These are phyloP conservation scores for Enhydra lutris DNA, from an alignment of 2,113 vertebrate genomes.

Conservation along the genomic window DNA sequence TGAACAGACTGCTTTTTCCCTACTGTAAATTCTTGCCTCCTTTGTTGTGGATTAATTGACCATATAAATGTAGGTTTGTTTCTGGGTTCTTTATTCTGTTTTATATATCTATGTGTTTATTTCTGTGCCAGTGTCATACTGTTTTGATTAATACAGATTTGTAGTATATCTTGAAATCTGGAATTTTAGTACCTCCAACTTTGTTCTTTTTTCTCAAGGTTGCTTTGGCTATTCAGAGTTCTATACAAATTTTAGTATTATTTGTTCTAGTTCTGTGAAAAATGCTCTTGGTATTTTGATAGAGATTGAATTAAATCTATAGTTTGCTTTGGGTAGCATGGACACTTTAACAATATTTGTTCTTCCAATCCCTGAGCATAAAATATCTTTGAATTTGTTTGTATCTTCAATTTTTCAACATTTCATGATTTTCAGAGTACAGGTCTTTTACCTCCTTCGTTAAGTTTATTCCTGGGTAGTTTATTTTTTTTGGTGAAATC, in stretches of 20 bases:
- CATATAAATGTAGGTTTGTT: not conserved
- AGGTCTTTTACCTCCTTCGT: not conserved
- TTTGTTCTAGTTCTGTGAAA: not conserved
- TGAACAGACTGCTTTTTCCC: not conserved
- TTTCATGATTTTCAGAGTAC: not conserved
- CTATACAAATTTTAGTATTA: not conserved
- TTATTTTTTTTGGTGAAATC: not conserved
- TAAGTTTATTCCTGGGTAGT: not conserved
- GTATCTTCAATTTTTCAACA: not conserved
- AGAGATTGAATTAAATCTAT: not conserved
- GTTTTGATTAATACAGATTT: not conserved
- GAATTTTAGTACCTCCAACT: not conserved
- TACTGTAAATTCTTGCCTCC: not conserved
- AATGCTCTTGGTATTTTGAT: not conserved
- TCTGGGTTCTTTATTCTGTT: not conserved
- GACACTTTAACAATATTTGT: not conserved
- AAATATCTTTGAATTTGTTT: not conserved
- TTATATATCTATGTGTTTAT: not conserved
- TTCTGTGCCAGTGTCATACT: not conserved
- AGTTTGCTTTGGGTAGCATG: not conserved
- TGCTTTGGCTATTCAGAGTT: not conserved
- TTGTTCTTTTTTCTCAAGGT: not conserved
- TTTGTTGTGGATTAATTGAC: not conserved
- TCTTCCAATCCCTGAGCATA: not conserved
- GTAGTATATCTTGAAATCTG: not conserved